phyloP scores from a whole-genome alignment of 2,797 vertebrate genomes.

The Loris lydekkerianus region DNA sequence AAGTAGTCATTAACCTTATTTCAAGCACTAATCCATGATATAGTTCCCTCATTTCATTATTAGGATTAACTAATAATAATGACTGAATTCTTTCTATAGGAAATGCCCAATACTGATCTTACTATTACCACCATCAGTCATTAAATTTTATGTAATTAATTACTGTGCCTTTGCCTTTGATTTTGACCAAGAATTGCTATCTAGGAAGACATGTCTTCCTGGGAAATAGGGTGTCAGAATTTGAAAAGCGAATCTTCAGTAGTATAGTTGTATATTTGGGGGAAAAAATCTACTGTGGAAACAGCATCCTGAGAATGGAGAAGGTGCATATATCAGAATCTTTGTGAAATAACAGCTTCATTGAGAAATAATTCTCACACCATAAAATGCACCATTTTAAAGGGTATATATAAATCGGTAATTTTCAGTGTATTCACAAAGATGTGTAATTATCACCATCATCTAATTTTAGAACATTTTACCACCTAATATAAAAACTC shows the following conservation, averaged over 20 bases:
- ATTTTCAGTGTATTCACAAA: neutral
- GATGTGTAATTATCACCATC: neutral
- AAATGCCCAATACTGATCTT: slow-evolving; percentile 40
- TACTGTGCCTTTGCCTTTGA: neutral
- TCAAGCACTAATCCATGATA: neutral
- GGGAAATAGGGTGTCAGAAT: neutral
- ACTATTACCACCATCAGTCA: neutral
- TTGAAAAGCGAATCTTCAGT: slow-evolving; percentile 23
- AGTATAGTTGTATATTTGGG: neutral
- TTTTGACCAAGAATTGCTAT: neutral
- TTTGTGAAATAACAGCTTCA: neutral
- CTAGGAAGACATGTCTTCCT: neutral
- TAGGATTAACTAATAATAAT: neutral
- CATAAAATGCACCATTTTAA: slow-evolving; percentile 36
- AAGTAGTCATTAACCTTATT: slow-evolving; percentile 30
- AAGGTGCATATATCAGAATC: neutral
- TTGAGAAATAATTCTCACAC: neutral
- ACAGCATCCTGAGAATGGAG: neutral
- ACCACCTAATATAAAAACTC: neutral
- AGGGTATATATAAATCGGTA: neutral
- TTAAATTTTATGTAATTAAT: slow-evolving; percentile 50
- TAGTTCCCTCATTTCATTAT: neutral
- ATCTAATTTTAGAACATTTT: slow-evolving; percentile 34
- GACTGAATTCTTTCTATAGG: slow-evolving; percentile 36
- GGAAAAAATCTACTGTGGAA: neutral